Evolutionary conservation across 2,888 invertebrate species (phyloP).

Genomic region (Scaptomyza tumidula): DNA sequence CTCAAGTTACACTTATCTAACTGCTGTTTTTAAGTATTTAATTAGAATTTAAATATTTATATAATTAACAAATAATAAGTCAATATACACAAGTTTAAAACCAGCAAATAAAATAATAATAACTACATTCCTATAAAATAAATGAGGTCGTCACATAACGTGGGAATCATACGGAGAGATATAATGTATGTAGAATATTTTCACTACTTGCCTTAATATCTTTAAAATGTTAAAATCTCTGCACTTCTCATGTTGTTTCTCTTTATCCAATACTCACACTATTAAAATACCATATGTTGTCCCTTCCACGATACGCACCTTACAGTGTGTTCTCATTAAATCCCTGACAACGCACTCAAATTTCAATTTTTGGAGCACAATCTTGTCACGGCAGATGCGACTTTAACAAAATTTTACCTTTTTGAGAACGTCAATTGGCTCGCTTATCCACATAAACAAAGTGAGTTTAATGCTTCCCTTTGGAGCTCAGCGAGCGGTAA

Average conservation of each 20-base stretch:
- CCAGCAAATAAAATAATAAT: no score
- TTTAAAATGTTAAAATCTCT: not conserved
- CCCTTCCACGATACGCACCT: constrained; percentile 14
- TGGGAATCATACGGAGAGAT: no score
- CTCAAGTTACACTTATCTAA: no score
- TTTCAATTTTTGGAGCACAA: constrained; percentile 43
- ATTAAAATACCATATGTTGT: constrained; percentile 30
- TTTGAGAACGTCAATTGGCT: constrained; percentile 42
- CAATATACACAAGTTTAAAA: no score
- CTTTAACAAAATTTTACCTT: constrained; percentile 9
- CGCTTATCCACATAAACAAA: constrained; percentile 65
- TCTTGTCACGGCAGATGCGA: constrained; percentile 34
- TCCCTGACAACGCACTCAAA: constrained; percentile 51
- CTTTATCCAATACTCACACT: constrained; percentile 18
- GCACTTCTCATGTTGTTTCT: not conserved
- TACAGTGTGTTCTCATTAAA: constrained; percentile 31
- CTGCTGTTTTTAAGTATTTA: no score
- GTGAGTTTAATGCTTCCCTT: constrained; percentile 67
- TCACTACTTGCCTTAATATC: not conserved
- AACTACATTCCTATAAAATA: no score
- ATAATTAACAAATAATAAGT: no score
- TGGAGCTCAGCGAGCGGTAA: not conserved
- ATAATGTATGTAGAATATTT: no score
- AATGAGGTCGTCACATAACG: no score
- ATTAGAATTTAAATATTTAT: no score